Percentiles rank a stretch among this genome's conserved stretches.
Conservation (phyloP, 35 echinoderm and acorn worm species). For the Diadema setosum region DNA sequence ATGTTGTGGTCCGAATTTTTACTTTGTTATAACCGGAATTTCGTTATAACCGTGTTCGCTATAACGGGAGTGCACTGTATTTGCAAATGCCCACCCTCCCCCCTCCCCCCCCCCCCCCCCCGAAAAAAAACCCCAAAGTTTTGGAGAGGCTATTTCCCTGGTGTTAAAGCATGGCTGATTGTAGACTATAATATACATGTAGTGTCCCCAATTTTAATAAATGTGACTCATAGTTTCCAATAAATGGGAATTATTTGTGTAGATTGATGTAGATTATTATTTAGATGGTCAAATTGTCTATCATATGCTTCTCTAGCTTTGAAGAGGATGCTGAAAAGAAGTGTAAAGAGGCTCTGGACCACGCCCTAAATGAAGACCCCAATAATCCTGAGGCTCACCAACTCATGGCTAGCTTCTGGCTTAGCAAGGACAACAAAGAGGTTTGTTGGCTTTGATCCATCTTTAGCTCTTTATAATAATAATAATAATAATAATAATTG, state of each 20-base stretch:
- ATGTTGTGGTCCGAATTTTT: too few species aligned
- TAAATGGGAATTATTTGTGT: not conserved
- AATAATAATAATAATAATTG: too few species aligned
- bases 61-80: too few species aligned
- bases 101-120: not conserved
- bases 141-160: not conserved
- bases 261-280: not conserved
- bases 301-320: constrained; percentile 80
- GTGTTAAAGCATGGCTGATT: too few species aligned
- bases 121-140: not conserved
- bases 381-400: constrained; percentile 82
- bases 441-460: constrained; percentile 13
- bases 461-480: too few species aligned
- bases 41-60: too few species aligned
- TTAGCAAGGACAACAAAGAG: constrained; percentile 80
- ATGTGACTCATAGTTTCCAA: not conserved
- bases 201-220: too few species aligned
- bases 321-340: constrained; percentile 74
- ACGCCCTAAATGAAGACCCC: constrained; percentile 56
- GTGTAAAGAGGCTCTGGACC: constrained; percentile 79
- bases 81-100: too few species aligned
- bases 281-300: too few species aligned
- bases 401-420: constrained; percentile 88
- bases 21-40: too few species aligned
- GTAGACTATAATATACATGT: too few species aligned